Base-by-base conservation (phyloP, 2,888 invertebrate genomes). In the Noctua pronuba region DNA sequence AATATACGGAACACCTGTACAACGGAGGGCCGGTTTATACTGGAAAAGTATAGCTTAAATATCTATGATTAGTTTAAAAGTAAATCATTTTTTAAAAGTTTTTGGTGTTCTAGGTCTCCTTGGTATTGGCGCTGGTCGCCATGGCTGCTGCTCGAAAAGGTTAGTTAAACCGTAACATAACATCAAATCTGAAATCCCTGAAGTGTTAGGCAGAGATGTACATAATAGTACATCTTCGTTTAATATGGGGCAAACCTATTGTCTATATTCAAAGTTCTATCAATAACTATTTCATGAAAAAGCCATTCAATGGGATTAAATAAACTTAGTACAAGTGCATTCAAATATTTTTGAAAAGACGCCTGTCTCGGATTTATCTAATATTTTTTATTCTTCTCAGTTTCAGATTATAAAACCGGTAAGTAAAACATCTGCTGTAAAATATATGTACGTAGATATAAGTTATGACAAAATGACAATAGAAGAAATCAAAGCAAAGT, bases 71-170 rank as follows among this genome's bases (percentile, higher is more conserved):
- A 31, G 46, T 31, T 24, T 31, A 16, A 31, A 49, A 31, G 49
- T 16, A 24, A 49, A 31, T 16, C 31, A 31, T 35, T n/a, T 18
- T 69, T 21, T 18, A 69, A 69, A 55, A n/a, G 44, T 60, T 46
- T 46, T 74, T 74, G 21, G 10, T 74, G 13, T 75, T 75, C 10
- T 60, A 75, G 75, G 38, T 75, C 28, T 38, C 60, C 60, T 24
- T 75, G 28, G 28, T 75, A 11, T 13, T 62, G 62, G 62, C 75
- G 21, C 38, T 75, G 28, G 62, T 75, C 18, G 62, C 60, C 24
- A 75, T 75, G 38, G 62, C 62, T 75, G 62, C 31, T 3, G 62
- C 76, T 31, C 60, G 21, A 4, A 60, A n/a, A 31, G 38, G 76
- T 75, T 3, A 31, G 76, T 75, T 75, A n/a, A 75, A 60, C 10